Base-by-base conservation (phyloP, 2,888 invertebrate genomes). In the Cheilosia urbana region DNA sequence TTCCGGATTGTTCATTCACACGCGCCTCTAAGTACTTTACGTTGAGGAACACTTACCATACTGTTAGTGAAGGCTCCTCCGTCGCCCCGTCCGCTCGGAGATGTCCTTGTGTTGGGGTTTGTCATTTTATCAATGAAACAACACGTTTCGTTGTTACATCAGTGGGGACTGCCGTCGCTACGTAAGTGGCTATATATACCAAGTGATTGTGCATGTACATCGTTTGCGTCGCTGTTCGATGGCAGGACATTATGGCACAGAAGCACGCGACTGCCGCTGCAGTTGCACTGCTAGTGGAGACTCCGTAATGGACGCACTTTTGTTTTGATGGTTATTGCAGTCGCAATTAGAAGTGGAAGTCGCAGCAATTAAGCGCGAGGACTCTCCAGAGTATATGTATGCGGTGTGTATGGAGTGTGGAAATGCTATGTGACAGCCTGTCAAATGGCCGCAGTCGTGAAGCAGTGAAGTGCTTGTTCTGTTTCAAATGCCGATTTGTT, bases 291-390 rank as follows among this genome's bases (percentile, higher is more conserved):
- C 7, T 53, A 37, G 58, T 55, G 42, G 11, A 45, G 57, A 69
- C 42, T 65, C 45, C n/a, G 51, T 77, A 76, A 77, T 82, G 81
- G 81, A 82, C 81, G 76, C 81, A 82, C 77, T 82, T 82, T 76
- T 77, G 76, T 66, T 82, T 76, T 65, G 76, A 82, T 82, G 65
- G 81, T 82, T 82, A 82, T 82, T 82, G 81, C 76, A 77, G 71
- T 60, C 57, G 76, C 81, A 76, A 77, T 82, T 77, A 82, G 81
- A 69, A 81, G 69, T 81, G 81, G 81, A 82, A 77, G 51, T 82
- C 58, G 69, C 57, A 69, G 72, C 37, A 19, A 27, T 81, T 75
- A 13, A 47, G 42, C 49, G 34, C 49, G 24, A 53, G 57, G 2
- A 45, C 76, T 53, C 62, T 55, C 62, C 9, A 45, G 79, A 60